These are phyloP conservation scores for Nyleta sp. DNA, from an alignment of 2,888 invertebrate genomes.

Conservation along the genomic window DNA sequence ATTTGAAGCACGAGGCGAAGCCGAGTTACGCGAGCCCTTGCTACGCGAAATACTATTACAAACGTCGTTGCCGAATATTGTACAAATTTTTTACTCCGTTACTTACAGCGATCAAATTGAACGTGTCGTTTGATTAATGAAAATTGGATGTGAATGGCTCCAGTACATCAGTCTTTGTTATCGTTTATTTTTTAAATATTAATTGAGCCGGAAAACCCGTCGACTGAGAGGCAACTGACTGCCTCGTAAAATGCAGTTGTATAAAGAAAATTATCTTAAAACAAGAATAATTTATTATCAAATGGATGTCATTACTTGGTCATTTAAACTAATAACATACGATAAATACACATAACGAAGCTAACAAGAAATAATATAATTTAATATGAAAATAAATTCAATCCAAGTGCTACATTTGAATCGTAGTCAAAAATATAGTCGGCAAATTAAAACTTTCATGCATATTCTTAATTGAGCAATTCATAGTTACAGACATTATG, in stretches of 20 bases:
- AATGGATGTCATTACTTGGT: conserved; percentile 27
- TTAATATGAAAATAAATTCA: not conserved
- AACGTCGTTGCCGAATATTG: conserved; percentile 31
- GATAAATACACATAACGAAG: not conserved
- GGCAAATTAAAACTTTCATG: not conserved
- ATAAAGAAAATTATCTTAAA: not conserved
- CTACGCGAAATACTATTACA: conserved; percentile 6
- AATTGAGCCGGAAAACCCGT: conserved; percentile 54
- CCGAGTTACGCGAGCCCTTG: too few species aligned
- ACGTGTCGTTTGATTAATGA: conserved; percentile 5
- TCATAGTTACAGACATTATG: conserved; percentile 12
- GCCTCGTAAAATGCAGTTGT: conserved; percentile 30
- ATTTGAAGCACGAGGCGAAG: too few species aligned
- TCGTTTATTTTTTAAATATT: conserved; percentile 38
- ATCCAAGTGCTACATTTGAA: not conserved
- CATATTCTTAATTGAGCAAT: conserved; percentile 36
- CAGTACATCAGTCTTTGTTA: conserved; percentile 79
- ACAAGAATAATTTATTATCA: conserved; percentile 22
- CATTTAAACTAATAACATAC: conserved; percentile 2
- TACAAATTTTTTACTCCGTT: conserved; percentile 27
- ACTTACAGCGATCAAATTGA: conserved; percentile 48
- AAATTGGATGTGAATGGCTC: conserved; percentile 77
- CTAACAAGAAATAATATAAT: conserved; percentile 6
- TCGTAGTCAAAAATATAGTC: not conserved
- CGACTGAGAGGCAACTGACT: conserved; percentile 44